These are phyloP conservation scores for Deladenus siricidicola DNA, from an alignment of 2,888 invertebrate genomes.

Conservation along the genomic window DNA sequence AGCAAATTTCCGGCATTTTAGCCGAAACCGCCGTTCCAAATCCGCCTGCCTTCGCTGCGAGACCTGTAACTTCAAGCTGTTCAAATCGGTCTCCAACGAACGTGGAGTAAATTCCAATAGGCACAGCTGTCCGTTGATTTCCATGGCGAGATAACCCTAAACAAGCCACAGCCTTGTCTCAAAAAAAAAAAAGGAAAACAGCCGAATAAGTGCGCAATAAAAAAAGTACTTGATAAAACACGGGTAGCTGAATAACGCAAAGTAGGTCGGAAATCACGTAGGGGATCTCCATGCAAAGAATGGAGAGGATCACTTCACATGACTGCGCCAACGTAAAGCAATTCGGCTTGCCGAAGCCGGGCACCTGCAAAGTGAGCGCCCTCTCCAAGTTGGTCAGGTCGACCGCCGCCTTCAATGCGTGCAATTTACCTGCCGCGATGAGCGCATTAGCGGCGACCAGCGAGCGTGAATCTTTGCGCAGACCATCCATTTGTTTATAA, in stretches of 20 bases:
- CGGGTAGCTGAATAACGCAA: not conserved
- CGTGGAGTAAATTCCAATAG: not conserved
- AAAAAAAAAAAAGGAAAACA: not conserved
- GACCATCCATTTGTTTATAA: too few relatives aligned
- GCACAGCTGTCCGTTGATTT: not conserved
- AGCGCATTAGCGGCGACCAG: not conserved
- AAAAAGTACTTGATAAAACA: slow-evolving; percentile 1
- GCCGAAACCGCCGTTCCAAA: not conserved
- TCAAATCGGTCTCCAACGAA: slow-evolving; percentile 1
- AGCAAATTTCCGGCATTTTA: too few relatives aligned
- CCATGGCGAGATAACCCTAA: slow-evolving; percentile 2
- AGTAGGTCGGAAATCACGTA: slow-evolving; percentile 2
- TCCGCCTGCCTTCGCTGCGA: not conserved
- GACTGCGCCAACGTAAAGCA: not conserved
- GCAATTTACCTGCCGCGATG: not conserved
- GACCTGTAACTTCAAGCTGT: not conserved
- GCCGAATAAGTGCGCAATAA: not conserved
- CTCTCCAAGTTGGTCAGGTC: not conserved
- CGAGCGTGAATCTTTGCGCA: too few relatives aligned
- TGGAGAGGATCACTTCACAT: not conserved
- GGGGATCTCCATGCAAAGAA: slow-evolving; percentile 1
- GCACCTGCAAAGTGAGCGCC: not conserved
- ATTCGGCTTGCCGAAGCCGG: not conserved
- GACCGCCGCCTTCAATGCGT: not conserved
- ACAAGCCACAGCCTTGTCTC: not conserved